Conservation (phyloP, 2,888 invertebrate species). For the Agonopterix arenella region DNA sequence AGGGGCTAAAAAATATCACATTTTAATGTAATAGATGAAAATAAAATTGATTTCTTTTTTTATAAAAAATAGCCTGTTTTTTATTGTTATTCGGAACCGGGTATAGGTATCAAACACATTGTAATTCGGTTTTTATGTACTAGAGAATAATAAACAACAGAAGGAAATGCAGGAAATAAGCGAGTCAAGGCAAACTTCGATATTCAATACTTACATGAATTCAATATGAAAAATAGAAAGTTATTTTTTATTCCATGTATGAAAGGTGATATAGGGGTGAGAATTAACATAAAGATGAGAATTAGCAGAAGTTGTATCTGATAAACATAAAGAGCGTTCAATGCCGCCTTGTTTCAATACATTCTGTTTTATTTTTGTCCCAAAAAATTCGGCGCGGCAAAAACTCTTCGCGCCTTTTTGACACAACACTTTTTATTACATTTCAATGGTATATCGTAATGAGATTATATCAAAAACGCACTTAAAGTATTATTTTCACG, state of each 20-base stretch:
- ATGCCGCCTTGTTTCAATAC: conserved; percentile 34
- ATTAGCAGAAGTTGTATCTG: conserved; percentile 16
- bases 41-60: too few species aligned
- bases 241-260: conserved; percentile 32
- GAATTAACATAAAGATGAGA: conserved; percentile 25
- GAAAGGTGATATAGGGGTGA: conserved; percentile 21
- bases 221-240: conserved; percentile 41
- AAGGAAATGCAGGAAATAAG: too few species aligned
- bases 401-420: conserved; percentile 67
- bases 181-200: too few species aligned
- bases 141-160: too few species aligned
- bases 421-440: conserved; percentile 32
- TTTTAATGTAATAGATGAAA: too few species aligned
- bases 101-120: too few species aligned
- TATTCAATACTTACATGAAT: conserved; percentile 54
- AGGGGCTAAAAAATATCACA: too few species aligned
- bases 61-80: too few species aligned
- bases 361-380: conserved; percentile 33
- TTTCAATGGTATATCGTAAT: conserved; percentile 15
- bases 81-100: too few species aligned
- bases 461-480: conserved; percentile 15
- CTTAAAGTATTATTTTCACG: conserved; percentile 14
- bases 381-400: conserved; percentile 32
- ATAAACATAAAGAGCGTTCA: conserved; percentile 17
- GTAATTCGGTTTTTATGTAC: too few species aligned